A percentile compares a stretch with the other conserved stretches of the same genome.
Conservation (phyloP, 92 coral and sea anemone species). For the Porites divaricata region DNA sequence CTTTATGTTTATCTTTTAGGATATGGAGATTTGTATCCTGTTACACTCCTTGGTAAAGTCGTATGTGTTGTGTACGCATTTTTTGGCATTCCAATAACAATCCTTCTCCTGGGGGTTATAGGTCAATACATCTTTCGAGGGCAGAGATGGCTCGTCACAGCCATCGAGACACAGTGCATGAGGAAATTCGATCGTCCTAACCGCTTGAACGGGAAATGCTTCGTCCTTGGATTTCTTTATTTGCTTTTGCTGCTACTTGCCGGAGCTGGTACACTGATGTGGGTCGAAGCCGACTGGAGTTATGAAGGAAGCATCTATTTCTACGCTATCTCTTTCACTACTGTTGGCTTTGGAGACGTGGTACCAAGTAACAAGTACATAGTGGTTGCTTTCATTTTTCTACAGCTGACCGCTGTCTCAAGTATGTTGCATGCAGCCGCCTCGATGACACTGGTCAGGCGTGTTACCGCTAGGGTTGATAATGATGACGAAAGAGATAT, state of each 20-base stretch:
- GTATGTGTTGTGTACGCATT: constrained; percentile 27
- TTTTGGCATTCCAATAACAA: constrained; percentile 25
- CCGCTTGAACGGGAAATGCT: constrained; percentile 36
- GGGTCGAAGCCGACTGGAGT: constrained; percentile 26
- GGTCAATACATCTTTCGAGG: constrained; percentile 43
- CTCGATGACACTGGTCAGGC: constrained; percentile 29
- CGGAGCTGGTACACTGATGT: constrained; percentile 16
- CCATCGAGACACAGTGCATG: constrained; percentile 16
- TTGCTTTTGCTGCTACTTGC: neutral
- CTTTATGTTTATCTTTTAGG: neutral
- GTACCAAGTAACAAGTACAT: constrained; percentile 13
- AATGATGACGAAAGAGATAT: neutral
- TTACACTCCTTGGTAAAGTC: constrained; percentile 22
- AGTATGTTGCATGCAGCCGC: constrained; percentile 33
- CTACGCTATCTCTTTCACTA: constrained; percentile 17
- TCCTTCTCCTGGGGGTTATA: constrained; percentile 28
- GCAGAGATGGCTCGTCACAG: constrained; percentile 21
- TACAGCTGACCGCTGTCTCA: constrained; percentile 34
- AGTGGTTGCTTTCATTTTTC: constrained; percentile 4
- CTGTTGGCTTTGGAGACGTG: constrained; percentile 31
- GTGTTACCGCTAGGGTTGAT: constrained; percentile 6
- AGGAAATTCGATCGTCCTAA: constrained; percentile 7
- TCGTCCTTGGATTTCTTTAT: constrained; percentile 5
- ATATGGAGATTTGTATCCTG: constrained; percentile 27
- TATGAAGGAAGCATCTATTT: constrained; percentile 18